Evolutionary conservation across 2,797 vertebrate species (phyloP).

Genomic region (Uromys caudimaculatus): DNA sequence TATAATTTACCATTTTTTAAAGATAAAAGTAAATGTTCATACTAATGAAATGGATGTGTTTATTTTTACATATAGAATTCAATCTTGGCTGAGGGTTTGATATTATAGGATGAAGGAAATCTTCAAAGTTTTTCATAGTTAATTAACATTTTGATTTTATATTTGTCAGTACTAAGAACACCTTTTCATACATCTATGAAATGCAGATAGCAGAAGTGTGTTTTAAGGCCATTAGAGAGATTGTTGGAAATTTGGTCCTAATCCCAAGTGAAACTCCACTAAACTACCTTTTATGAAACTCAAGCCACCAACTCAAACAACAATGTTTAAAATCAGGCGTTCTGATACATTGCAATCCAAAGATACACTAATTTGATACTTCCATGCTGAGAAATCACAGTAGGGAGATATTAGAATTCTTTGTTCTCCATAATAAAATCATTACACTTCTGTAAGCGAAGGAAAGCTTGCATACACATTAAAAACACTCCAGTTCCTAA

Average conservation of each 20-base stretch:
- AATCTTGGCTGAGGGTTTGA: background rate
- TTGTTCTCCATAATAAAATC: background rate
- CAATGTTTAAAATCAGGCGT: background rate
- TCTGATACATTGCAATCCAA: background rate
- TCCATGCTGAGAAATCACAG: background rate
- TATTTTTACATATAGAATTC: background rate
- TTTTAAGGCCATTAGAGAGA: background rate
- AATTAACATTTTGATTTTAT: background rate
- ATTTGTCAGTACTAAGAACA: background rate
- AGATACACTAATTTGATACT: background rate
- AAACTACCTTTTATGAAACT: background rate
- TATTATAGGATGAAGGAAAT: background rate
- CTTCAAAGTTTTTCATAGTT: background rate
- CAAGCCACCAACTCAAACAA: background rate
- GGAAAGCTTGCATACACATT: background rate
- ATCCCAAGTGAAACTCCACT: background rate
- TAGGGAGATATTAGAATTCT: background rate
- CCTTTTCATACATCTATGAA: background rate
- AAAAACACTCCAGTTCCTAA: background rate
- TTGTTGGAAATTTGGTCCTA: background rate
- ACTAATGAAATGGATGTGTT: background rate
- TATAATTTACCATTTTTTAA: background rate
- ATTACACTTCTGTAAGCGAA: background rate
- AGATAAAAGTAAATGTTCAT: background rate
- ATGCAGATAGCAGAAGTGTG: background rate